Evolutionary conservation across 2,888 invertebrate species (phyloP).

Genomic region (Drosophila subsilvestris): DNA sequence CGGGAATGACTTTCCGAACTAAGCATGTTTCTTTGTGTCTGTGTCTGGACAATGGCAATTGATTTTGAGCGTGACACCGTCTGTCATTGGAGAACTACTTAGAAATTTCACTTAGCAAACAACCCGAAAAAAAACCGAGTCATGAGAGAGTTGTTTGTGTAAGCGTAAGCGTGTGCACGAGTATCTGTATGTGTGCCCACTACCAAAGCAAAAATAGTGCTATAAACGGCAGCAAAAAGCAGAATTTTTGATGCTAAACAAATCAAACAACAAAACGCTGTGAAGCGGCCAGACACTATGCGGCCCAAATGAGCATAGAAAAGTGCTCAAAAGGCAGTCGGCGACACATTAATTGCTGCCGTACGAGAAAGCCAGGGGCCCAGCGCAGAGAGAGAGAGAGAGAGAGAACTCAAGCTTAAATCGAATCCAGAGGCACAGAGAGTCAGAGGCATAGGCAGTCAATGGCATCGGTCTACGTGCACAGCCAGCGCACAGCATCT

Average conservation of each 20-base stretch:
- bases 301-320: constrained; percentile 68
- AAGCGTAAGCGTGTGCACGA: constrained; percentile 6
- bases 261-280: constrained; percentile 57
- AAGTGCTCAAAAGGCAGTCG: constrained; percentile 53
- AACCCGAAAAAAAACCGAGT: constrained; percentile 31
- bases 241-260: constrained; percentile 65
- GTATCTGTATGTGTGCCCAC: constrained; percentile 18
- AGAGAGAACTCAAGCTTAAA: background rate
- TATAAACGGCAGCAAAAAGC: constrained; percentile 38
- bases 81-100: constrained; percentile 43
- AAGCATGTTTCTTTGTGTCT: constrained; percentile 41
- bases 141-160: constrained; percentile 30
- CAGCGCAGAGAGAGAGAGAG: constrained; percentile 33
- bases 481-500: constrained; percentile 24
- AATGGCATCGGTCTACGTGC: constrained; percentile 27
- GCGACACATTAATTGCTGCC: constrained; percentile 73
- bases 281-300: constrained; percentile 15
- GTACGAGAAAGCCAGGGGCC: constrained; percentile 66
- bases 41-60: constrained; percentile 52
- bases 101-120: constrained; percentile 66
- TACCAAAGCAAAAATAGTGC: constrained; percentile 39
- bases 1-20: constrained; percentile 37
- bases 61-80: constrained; percentile 68
- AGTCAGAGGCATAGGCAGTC: background rate
- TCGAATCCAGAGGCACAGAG: background rate